Percentiles rank a stretch among this genome's conserved stretches.
Conservation (phyloP, 2,797 vertebrate genomes). For the Setipinna tenuifilis region DNA sequence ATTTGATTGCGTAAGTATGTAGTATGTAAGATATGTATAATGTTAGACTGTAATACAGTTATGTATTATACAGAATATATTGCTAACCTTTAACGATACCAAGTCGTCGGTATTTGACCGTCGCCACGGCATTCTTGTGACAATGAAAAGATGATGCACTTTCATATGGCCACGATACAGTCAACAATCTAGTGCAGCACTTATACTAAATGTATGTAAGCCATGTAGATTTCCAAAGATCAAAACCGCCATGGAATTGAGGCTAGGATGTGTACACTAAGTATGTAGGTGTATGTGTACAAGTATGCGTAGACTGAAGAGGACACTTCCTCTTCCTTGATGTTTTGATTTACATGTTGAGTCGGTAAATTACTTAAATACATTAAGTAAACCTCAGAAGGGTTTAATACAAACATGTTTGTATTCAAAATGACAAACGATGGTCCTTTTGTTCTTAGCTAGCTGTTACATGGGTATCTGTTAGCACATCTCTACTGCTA, state of each 20-base stretch:
- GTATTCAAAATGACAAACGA: background rate
- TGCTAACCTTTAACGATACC: slow-evolving; percentile 7
- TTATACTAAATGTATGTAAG: background rate
- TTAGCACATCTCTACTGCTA: background rate
- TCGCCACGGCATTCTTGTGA: background rate
- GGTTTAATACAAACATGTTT: background rate
- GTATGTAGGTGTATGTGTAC: no score
- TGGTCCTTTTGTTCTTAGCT: background rate
- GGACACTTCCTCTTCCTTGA: background rate
- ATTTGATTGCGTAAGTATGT: slow-evolving; percentile 6
- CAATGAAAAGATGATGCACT: background rate
- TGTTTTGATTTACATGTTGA: background rate
- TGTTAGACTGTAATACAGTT: background rate
- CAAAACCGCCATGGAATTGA: background rate
- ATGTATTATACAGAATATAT: background rate
- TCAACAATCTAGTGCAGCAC: background rate
- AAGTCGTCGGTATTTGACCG: background rate
- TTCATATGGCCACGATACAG: background rate
- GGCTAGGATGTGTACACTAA: background rate
- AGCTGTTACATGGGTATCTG: background rate
- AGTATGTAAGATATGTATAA: background rate
- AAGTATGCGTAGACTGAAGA: background rate
- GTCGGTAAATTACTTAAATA: no score
- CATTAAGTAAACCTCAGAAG: background rate
- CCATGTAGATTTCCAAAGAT: background rate